phyloP scores from a whole-genome alignment of 2,888 invertebrate species.

The Tenthredo scrophulariae region DNA sequence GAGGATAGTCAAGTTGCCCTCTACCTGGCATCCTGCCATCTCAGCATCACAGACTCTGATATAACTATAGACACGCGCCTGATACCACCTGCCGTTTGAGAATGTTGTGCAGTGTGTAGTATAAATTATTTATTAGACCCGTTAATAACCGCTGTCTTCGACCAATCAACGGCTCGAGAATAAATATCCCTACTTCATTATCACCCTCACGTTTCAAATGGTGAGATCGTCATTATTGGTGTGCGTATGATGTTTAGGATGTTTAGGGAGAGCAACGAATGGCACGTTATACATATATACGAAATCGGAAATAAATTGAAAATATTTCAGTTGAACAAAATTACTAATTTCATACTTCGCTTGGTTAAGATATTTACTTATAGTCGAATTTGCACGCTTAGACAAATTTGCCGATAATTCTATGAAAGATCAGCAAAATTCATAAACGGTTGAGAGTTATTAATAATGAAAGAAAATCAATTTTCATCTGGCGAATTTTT shows the following conservation, averaged over 20 bases:
- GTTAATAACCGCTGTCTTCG: conserved; percentile 51
- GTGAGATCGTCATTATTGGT: conserved; percentile 18
- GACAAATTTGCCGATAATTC: neutral
- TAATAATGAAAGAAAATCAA: neutral
- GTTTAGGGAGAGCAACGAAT: neutral
- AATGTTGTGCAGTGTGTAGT: conserved; percentile 37
- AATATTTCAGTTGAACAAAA: conserved; percentile 1
- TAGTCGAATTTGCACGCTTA: neutral
- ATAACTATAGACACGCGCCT: conserved; percentile 45
- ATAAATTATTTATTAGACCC: conserved; percentile 51
- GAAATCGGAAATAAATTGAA: neutral
- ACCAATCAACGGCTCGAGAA: conserved; percentile 41
- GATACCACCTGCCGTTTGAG: conserved; percentile 51
- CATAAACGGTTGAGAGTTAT: neutral
- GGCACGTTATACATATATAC: neutral
- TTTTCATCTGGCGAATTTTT: neutral
- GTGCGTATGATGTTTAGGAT: neutral
- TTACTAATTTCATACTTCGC: neutral
- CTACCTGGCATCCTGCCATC: neutral
- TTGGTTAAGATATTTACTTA: neutral
- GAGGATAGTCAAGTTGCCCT: conserved; percentile 29
- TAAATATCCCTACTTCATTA: conserved; percentile 43
- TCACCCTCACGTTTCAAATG: conserved; percentile 11
- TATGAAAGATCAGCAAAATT: neutral
- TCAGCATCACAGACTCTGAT: neutral